Base-by-base conservation (phyloP, 2,113 vertebrate genomes). In the Columbina picui region DNA sequence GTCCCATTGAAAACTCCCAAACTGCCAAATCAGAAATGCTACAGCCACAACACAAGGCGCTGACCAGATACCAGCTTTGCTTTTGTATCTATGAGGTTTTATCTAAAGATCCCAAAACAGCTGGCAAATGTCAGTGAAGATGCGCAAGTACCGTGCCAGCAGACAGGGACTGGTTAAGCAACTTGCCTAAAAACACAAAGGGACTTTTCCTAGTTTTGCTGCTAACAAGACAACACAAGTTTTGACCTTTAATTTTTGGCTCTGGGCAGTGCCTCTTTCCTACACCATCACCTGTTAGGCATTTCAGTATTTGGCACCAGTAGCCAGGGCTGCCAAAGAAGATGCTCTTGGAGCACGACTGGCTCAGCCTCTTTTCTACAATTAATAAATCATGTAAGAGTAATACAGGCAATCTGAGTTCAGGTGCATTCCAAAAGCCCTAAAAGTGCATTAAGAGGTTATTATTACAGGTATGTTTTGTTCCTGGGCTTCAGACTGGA, bases 191-290 rank as follows among this genome's bases (percentile, higher is more conserved):
- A 90, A 94, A 76, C 49, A 84, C 61, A 50, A 52, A 75, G 74
- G 77, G 79, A 34, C 69, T 89, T 94, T 76, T 57, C 84, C 69
- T 71, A 45, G n/a, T 89, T 94, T 82, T 87, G 39, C 77, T 91
- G 81, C 77, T 95, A 89, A 79, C 77, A 91, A 84, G 89, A 85
- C 77, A 91, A 94, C 64, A 91, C 80, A 93, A 89, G 65, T 56
- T 94, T 78, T 79, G 65, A 91, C 91, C 84, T 93, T 92, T 79
- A 45, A 43, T 79, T 94, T 87, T 94, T 91, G 89, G 84, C 70
- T 82, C 30, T 79, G 49, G 84, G 77, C 49, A 53, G 27, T 19
- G 49, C 86, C 65, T 84, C 39, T 76, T 89, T 87, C 65, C 61
- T 89, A 22, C 27, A 39, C 27, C 25, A 64, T 85, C 65, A 82